These are phyloP conservation scores for Eupristina koningsbergeri DNA, from an alignment of 1,140 invertebrate species.

Conservation along the genomic window DNA sequence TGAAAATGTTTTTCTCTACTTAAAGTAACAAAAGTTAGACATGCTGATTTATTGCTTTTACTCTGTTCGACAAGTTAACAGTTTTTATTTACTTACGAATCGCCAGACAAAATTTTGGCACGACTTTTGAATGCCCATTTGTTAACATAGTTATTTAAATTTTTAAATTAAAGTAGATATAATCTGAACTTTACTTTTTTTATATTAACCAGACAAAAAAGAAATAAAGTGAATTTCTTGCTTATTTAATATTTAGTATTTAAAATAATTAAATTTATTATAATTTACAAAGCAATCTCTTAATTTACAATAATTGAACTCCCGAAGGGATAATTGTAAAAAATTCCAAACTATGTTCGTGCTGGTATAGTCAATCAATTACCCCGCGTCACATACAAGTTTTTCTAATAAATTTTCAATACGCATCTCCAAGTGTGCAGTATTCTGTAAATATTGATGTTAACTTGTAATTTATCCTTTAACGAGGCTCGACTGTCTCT, in stretches of 20 bases:
- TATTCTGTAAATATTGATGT: conserved; percentile 38
- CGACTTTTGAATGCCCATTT: background rate
- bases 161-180: background rate
- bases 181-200: background rate
- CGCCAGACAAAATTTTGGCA: background rate
- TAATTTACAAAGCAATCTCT: too few species aligned
- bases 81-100: background rate
- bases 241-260: background rate
- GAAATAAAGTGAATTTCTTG: background rate
- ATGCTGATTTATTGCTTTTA: background rate
- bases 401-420: conserved; percentile 12
- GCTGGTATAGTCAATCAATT: background rate
- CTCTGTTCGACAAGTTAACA: background rate
- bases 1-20: background rate
- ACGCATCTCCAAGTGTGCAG: background rate
- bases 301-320: background rate
- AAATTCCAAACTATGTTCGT: too few species aligned
- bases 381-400: background rate
- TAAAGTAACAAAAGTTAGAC: background rate
- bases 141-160: background rate
- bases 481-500: background rate
- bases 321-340: background rate
- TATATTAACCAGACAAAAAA: background rate
- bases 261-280: too few species aligned
- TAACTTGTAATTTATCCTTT: conserved; percentile 43